Percentiles rank a stretch among this genome's conserved stretches.
These are phyloP conservation scores for Drosophila suboccidentalis DNA, from an alignment of 2,888 invertebrate species.

Conservation along the genomic window DNA sequence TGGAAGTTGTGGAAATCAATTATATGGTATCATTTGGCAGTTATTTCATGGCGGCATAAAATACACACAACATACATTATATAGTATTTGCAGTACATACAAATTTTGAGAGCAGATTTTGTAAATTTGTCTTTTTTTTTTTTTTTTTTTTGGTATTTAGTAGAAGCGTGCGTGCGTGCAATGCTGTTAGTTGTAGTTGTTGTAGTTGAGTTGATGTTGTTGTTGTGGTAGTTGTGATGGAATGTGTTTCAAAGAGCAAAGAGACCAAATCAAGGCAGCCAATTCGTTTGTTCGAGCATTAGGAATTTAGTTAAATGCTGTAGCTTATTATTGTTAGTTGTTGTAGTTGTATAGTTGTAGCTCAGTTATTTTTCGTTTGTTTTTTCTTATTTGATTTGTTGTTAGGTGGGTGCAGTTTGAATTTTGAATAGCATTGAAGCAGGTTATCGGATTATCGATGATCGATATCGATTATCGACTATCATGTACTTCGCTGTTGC, in stretches of 20 bases:
- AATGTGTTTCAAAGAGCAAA: conserved; percentile 60
- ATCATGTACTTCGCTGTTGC: conserved; percentile 19
- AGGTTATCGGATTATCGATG: conserved; percentile 42
- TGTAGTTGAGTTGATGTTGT: conserved; percentile 26
- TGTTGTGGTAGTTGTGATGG: conserved; percentile 40
- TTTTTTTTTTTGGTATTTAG: conserved; percentile 21
- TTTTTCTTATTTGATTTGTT: not conserved
- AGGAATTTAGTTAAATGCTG: conserved; percentile 50
- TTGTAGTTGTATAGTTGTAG: conserved; percentile 35
- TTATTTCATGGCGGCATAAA: conserved; percentile 26
- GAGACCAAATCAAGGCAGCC: conserved; percentile 76
- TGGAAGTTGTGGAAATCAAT: not conserved
- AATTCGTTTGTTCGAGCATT: conserved; percentile 55
- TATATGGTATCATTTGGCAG: not conserved
- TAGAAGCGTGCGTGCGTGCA: conserved; percentile 67
- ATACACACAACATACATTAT: conserved; percentile 24
- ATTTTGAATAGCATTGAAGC: conserved; percentile 53
- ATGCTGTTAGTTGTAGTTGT: conserved; percentile 33
- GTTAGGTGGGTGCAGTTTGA: conserved; percentile 56
- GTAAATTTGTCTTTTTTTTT: conserved; percentile 22
- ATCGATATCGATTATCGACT: conserved; percentile 25
- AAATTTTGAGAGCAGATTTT: conserved; percentile 58
- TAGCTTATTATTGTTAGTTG: conserved; percentile 37
- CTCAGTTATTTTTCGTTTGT: conserved; percentile 17
- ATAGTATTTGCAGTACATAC: conserved; percentile 65